Evolutionary conservation across 2,113 vertebrate genomes (phyloP), one percentile per base, ranked within the genome.

Genomic region (Felis chaus): DNA sequence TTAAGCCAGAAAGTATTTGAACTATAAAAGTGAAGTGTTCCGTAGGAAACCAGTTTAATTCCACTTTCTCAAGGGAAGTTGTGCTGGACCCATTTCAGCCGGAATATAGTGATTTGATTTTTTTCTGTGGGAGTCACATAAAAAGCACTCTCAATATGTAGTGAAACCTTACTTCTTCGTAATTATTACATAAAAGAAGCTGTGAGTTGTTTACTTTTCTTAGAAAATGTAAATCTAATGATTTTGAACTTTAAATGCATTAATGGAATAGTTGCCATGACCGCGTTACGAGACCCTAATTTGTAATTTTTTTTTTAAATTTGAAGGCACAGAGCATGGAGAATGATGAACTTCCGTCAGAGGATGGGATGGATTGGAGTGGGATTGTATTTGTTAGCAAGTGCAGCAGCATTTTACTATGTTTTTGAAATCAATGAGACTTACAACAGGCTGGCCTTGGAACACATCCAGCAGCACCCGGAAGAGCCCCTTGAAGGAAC

Each of bases 341-440:
- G 99, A 99, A 99, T 99, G 99, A 99, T 99, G 99, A 99, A 99
- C 99, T 99, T 99, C 99, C 99, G 99, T 86, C 99, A 99, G 99
- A 98, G 99, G 99, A 99, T 99, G 99, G 99, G 99, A 95, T 99
- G 99, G 99, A 99, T 99, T 96, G 99, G 99, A 81, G 99, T 99
- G 98, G 99, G 99, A 95, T 91, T 99, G 90, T 99, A 99, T 98
- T 98, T 99, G 95, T 97, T 99, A 96, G 98, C 99, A 91, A 99
- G 99, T 68, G 98, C 99, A 55, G 98, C 99, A 0, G 99, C 97
- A 2, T 99, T 99, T 91, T 99, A 99, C 98, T 99, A 99, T 4
- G 98, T 99, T 93, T 99, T 99, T 99, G 99, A 99, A 98, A 99
- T 99, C 82, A 99, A 99, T 61, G 99, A 99, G 97, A 99, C 99